phyloP scores from a whole-genome alignment of 2,797 vertebrate species.

The Sebastes hubbsi region DNA sequence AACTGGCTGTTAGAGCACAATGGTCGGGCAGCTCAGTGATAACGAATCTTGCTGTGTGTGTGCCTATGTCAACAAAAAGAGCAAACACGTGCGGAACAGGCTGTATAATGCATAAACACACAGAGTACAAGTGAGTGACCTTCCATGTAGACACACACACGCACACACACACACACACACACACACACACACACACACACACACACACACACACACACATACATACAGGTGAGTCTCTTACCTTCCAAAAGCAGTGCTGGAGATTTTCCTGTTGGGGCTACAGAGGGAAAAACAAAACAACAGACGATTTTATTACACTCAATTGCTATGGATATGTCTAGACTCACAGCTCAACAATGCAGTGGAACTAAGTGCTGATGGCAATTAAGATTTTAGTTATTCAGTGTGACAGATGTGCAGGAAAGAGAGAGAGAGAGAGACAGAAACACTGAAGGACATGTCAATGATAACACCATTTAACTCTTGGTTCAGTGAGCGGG shows the following conservation, averaged over 20 bases:
- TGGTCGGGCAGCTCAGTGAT: constrained; percentile 17
- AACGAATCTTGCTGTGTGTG: background rate
- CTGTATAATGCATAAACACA: constrained; percentile 19
- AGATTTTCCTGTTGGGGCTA: constrained; percentile 96
- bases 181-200: background rate
- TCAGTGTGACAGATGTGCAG: background rate
- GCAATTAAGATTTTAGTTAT: constrained; percentile 16
- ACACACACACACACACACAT: constrained; percentile 2
- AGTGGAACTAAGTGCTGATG: constrained; percentile 5
- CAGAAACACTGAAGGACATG: constrained; percentile 39
- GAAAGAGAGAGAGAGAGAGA: constrained; percentile 1
- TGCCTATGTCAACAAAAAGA: constrained; percentile 28
- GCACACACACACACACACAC: constrained; percentile 8
- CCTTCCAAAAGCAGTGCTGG: constrained; percentile 97
- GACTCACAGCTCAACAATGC: background rate
- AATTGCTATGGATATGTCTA: constrained; percentile 5
- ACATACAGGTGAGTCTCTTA: constrained; percentile 71
- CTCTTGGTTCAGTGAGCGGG: constrained; percentile 20
- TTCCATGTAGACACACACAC: background rate
- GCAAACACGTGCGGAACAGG: constrained; percentile 4
- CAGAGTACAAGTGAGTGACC: constrained; percentile 16
- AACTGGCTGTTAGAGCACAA: constrained; percentile 30
- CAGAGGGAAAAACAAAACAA: constrained; percentile 43
- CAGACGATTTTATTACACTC: background rate
- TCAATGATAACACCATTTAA: constrained; percentile 38